Evolutionary conservation across 2,797 vertebrate species (phyloP), one percentile per base, ranked within the genome.

Genomic region (Pachyuromys duprasi): DNA sequence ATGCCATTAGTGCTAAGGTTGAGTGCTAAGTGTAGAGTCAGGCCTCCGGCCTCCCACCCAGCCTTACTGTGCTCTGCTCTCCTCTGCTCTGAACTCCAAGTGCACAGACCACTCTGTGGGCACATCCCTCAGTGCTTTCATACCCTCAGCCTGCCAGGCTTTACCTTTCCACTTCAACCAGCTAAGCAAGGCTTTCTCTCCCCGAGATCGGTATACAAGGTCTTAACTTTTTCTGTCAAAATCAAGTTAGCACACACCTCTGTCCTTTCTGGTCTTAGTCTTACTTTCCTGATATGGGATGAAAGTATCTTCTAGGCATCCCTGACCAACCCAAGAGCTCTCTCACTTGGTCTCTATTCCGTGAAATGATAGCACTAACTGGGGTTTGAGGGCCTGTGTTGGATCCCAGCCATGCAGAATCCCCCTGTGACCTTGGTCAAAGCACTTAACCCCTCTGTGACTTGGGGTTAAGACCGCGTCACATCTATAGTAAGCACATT

Each of bases 241-340:
- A 90, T 84, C 74, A 39, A 95, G 67, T 92, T 84, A 84, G 22
- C 69, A n/a, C 8, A 12, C 33, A 92, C 62, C 57, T 31, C 17
- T 22, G 6, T 36, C 31, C 15, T 90, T 3, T 76, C 36, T 92
- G 14, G 12, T 22, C 60, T 88, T 81, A 49, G n/a, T 69, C 12
- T 82, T 70, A 8, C 57, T 49, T 80, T 94, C 76, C 36, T 26
- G 18, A 74, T 81, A 20, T 7, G 53, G 70, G 62, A 94, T 81
- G 15, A 86, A 95, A 90, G 36, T 67, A 6, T 60, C 70, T 82
- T 84, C 55, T 33, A 53, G 53, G 8, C 11, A 67, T 97, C 80
- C 57, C 0, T 4, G 26, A 89, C 88, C 31, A 33, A 14, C 7
- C 42, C 36, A 90, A 89, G 33, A 33, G 79, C 63, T 18, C 72